Conservation (phyloP, 2,797 vertebrate species). For the Xyrichtys novacula region DNA sequence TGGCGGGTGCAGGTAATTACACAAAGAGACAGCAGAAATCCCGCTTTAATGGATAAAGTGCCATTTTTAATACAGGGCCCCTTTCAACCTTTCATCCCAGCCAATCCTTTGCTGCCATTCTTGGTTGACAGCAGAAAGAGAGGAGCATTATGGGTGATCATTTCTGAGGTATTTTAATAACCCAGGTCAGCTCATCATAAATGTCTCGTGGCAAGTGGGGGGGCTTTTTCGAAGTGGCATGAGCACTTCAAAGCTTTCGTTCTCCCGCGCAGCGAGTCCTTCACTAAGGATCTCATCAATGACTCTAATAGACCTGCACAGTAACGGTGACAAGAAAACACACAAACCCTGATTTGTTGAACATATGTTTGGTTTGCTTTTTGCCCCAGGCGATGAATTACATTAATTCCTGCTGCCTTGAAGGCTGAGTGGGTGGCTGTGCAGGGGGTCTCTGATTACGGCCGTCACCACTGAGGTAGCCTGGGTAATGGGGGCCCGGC, state of each 20-base stretch:
- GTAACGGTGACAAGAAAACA: constrained; percentile 84
- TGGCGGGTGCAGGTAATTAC: constrained; percentile 84
- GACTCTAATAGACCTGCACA: constrained; percentile 80
- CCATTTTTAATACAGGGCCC: constrained; percentile 80
- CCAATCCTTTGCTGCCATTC: constrained; percentile 76
- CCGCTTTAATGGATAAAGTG: constrained; percentile 84
- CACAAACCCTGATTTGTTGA: constrained; percentile 87
- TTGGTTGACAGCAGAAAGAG: constrained; percentile 76
- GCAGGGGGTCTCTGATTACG: constrained; percentile 70
- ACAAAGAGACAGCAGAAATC: constrained; percentile 82
- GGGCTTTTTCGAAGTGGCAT: constrained; percentile 71
- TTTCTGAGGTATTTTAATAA: constrained; percentile 82
- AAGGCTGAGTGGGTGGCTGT: constrained; percentile 79
- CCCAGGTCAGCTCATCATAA: constrained; percentile 76
- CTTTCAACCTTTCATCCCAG: constrained; percentile 82
- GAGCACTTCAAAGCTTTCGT: constrained; percentile 78
- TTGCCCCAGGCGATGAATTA: constrained; percentile 86
- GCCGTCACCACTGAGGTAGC: constrained; percentile 69
- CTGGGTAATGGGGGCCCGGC: constrained; percentile 66
- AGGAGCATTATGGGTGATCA: constrained; percentile 74
- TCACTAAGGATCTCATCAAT: constrained; percentile 79
- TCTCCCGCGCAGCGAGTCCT: constrained; percentile 65
- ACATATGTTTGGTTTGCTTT: constrained; percentile 88
- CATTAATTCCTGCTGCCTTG: constrained; percentile 82
- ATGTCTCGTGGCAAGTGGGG: constrained; percentile 61